These are phyloP conservation scores for Ashinkailepas kermadecensis DNA, from an alignment of 2,888 invertebrate genomes.

Conservation along the genomic window DNA sequence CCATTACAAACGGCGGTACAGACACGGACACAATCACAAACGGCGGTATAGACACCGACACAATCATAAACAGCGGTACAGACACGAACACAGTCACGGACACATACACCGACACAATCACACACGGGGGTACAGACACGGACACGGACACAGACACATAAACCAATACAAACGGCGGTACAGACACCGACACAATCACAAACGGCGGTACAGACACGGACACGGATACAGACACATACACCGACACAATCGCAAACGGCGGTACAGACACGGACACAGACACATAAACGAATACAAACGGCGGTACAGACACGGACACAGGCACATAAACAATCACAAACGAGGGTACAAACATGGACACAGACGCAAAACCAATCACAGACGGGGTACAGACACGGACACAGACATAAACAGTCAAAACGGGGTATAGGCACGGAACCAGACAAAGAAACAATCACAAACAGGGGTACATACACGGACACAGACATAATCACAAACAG, in stretches of 20 bases:
- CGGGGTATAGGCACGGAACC: background rate
- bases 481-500: background rate
- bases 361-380: background rate
- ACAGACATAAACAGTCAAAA: background rate
- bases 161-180: background rate
- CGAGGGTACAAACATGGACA: background rate
- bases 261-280: constrained; percentile 25
- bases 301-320: constrained; percentile 1
- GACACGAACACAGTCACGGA: background rate
- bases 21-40: background rate
- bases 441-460: background rate
- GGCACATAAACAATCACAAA: background rate
- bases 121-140: background rate
- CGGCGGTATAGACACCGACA: constrained; percentile 6
- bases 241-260: background rate
- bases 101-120: constrained; percentile 3
- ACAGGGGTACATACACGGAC: background rate
- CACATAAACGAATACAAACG: background rate
- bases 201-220: background rate
- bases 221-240: background rate
- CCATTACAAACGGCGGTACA: background rate
- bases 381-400: background rate
- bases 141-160: background rate
- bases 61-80: constrained; percentile 36
- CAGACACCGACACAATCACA: background rate